Evolutionary conservation across 2,113 vertebrate genomes (phyloP).

Genomic region (Marcusenius ussheri): DNA sequence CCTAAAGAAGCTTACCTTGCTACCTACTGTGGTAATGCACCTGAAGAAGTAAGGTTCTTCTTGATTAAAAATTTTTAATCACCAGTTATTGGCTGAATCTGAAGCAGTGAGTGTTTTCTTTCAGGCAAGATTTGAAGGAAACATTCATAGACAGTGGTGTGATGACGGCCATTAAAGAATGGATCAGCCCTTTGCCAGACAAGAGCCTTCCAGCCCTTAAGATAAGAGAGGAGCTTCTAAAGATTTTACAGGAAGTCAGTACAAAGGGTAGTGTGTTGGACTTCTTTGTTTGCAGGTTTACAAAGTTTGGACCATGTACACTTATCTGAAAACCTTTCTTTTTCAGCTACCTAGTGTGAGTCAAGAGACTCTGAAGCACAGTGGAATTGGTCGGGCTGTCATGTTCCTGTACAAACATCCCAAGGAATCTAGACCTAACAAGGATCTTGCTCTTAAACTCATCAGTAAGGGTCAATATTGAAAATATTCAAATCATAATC

Average conservation of each 20-base stretch:
- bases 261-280: neutral
- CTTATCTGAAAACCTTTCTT: neutral
- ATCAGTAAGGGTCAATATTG: conserved; percentile 75
- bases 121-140: conserved; percentile 93
- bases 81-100: neutral
- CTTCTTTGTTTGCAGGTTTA: neutral
- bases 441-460: conserved; percentile 92
- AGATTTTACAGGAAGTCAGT: conserved; percentile 88
- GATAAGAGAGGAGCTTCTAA: conserved; percentile 87
- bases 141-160: conserved; percentile 98
- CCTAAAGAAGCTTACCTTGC: conserved; percentile 87
- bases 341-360: conserved; percentile 88
- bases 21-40: conserved; percentile 95
- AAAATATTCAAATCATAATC: neutral
- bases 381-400: conserved; percentile 89
- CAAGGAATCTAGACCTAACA: conserved; percentile 90
- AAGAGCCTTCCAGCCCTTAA: conserved; percentile 86
- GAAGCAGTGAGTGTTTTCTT: conserved; percentile 32
- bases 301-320: neutral
- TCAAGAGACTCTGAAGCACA: conserved; percentile 96
- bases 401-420: conserved; percentile 99
- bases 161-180: conserved; percentile 96
- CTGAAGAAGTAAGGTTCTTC: conserved; percentile 83
- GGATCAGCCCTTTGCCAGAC: conserved; percentile 94
- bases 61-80: neutral